These are phyloP conservation scores for Neomorphus geoffroyi DNA, from an alignment of 2,797 vertebrate genomes.

Conservation along the genomic window DNA sequence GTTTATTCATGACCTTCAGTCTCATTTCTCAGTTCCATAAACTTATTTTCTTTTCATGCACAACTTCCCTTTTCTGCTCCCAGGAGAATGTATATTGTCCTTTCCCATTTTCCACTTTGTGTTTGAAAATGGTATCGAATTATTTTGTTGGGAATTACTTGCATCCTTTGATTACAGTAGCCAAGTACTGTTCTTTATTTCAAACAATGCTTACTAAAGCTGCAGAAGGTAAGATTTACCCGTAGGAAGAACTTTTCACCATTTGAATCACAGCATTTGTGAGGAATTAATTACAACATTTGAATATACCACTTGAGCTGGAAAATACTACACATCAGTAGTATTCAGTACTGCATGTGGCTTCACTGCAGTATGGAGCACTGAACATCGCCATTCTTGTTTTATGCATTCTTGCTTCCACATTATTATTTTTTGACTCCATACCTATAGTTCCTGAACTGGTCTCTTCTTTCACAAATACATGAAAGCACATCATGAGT, in stretches of 20 bases:
- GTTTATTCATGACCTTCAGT: neutral
- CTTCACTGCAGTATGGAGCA: neutral
- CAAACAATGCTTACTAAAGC: neutral
- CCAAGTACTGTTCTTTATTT: neutral
- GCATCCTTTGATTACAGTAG: neutral
- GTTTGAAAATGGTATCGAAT: neutral
- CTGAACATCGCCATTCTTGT: neutral
- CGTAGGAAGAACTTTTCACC: neutral
- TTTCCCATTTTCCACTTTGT: neutral
- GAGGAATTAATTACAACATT: neutral
- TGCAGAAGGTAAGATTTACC: neutral
- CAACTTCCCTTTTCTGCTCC: constrained; percentile 7
- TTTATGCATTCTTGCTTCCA: neutral
- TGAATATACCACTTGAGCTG: neutral
- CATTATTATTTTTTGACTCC: neutral
- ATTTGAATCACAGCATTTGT: neutral
- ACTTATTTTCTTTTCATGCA: constrained; percentile 25
- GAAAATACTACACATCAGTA: neutral
- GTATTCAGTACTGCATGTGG: neutral
- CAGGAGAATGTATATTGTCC: neutral
- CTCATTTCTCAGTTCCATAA: neutral
- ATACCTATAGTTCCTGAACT: neutral
- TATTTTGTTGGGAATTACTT: neutral
- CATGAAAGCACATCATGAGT: neutral
- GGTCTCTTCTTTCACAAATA: neutral